Conservation (phyloP, 2,797 vertebrate species). For the Anableps anableps region DNA sequence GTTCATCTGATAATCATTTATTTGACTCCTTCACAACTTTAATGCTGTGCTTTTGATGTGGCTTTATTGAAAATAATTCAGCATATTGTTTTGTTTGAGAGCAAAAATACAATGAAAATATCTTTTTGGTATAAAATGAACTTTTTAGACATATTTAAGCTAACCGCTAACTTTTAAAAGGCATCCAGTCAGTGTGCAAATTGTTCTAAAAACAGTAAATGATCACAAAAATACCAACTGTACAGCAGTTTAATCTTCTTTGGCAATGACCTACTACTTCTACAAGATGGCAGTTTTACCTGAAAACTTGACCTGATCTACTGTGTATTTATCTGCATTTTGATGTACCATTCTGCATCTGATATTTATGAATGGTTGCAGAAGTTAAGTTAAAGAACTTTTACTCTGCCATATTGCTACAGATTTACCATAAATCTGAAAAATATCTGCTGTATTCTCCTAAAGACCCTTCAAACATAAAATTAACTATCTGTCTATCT, state of each 20-base stretch:
- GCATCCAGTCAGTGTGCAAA: background rate
- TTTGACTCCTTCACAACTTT: background rate
- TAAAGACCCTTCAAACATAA: too few species aligned
- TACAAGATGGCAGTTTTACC: constrained; percentile 27
- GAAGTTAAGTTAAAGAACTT: too few species aligned
- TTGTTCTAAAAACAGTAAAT: background rate
- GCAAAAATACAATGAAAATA: background rate
- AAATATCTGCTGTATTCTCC: too few species aligned
- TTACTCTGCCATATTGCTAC: too few species aligned
- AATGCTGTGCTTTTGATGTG: background rate
- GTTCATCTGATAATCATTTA: background rate
- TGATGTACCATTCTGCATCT: background rate
- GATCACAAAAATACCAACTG: background rate
- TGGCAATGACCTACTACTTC: background rate
- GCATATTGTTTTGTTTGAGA: background rate
- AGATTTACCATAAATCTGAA: too few species aligned
- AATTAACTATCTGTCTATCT: too few species aligned
- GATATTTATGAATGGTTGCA: background rate
- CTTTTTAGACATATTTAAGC: background rate
- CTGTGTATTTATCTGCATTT: background rate
- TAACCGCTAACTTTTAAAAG: background rate
- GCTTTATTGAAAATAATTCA: background rate
- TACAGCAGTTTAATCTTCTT: background rate
- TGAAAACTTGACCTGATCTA: background rate
- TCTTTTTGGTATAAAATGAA: background rate